Percentiles rank a stretch among this genome's conserved stretches.
These are phyloP conservation scores for Cephus runcator DNA, from an alignment of 2,888 invertebrate species.

Conservation along the genomic window DNA sequence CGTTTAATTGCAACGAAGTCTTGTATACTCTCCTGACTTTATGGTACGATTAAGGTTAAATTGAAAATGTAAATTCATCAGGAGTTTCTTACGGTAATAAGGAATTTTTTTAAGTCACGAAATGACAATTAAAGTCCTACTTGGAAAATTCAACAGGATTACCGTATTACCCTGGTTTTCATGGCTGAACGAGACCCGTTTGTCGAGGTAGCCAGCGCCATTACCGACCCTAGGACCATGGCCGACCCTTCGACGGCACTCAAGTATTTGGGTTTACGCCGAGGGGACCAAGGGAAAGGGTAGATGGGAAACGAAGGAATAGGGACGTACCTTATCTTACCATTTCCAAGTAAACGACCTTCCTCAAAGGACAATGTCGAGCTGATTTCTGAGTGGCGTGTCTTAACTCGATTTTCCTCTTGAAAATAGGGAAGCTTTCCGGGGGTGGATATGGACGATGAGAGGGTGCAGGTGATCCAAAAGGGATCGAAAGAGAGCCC, in stretches of 20 bases:
- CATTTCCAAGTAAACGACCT: neutral
- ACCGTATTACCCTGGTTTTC: neutral
- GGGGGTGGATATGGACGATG: neutral
- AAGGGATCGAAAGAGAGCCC: neutral
- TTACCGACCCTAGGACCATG: neutral
- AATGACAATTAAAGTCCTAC: neutral
- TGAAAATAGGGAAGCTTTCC: neutral
- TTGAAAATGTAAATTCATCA: neutral
- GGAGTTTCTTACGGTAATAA: neutral
- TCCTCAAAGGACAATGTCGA: neutral
- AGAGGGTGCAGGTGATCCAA: neutral
- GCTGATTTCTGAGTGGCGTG: neutral
- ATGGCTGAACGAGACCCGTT: neutral
- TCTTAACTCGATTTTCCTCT: neutral
- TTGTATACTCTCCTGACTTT: neutral
- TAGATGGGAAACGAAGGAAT: neutral
- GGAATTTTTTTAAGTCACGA: neutral
- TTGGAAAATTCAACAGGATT: neutral
- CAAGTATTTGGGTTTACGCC: neutral
- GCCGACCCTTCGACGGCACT: neutral
- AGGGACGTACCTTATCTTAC: neutral
- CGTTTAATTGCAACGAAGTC: neutral
- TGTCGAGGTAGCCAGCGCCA: neutral
- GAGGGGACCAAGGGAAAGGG: neutral
- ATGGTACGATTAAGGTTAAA: neutral